Percentiles rank a stretch among this genome's conserved stretches.
These are phyloP conservation scores for Rhingia rostrata DNA, from an alignment of 2,888 invertebrate genomes.

Conservation along the genomic window DNA sequence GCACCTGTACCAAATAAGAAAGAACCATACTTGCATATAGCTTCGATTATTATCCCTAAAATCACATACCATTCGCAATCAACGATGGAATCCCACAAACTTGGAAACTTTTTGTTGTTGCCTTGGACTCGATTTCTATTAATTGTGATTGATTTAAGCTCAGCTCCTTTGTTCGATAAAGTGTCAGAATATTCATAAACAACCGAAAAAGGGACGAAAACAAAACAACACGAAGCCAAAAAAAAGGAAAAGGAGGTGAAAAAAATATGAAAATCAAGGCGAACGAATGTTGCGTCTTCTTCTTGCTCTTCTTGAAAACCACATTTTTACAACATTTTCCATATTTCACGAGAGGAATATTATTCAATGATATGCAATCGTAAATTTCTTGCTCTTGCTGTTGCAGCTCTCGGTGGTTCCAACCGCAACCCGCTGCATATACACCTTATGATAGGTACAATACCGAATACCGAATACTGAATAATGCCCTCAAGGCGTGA, in stretches of 20 bases:
- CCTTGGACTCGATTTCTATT: constrained; percentile 61
- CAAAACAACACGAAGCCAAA: neutral
- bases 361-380: constrained; percentile 70
- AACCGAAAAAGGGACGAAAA: constrained; percentile 11
- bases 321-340: constrained; percentile 66
- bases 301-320: constrained; percentile 17
- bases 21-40: neutral
- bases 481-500: constrained; percentile 73
- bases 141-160: constrained; percentile 72
- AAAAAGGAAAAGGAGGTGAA: too few species aligned
- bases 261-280: constrained; percentile 47
- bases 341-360: constrained; percentile 55
- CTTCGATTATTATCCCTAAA: neutral
- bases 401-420: constrained; percentile 17
- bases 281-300: neutral
- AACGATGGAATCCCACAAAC: constrained; percentile 13
- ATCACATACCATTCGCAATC: neutral
- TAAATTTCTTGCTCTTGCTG: constrained; percentile 50
- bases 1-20: neutral
- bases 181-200: constrained; percentile 69
- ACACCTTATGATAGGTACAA: constrained; percentile 70
- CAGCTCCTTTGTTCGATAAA: constrained; percentile 65
- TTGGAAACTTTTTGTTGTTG: constrained; percentile 4
- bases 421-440: constrained; percentile 33
- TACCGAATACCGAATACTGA: constrained; percentile 71